phyloP scores from a whole-genome alignment of 2,113 vertebrate species.

The Phocoena sinus region DNA sequence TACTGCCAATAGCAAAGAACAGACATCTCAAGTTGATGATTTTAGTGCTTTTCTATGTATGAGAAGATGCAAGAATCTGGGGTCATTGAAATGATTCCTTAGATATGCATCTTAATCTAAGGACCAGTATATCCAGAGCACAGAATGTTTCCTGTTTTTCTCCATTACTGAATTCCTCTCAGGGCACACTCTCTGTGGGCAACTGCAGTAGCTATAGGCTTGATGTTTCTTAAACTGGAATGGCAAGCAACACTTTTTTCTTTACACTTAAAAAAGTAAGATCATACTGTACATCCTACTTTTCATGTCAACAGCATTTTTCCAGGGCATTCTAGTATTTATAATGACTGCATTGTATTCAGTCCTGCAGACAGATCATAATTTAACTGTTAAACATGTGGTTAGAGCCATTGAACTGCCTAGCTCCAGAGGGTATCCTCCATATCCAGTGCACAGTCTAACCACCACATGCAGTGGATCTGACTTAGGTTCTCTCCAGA shows the following conservation, averaged over 20 bases:
- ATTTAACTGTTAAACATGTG: not conserved
- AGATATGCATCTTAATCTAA: not conserved
- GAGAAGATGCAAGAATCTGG: not conserved
- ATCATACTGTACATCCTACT: not conserved
- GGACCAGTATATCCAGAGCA: not conserved
- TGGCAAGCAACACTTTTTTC: not conserved
- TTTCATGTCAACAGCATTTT: conserved; percentile 4
- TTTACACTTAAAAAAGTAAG: not conserved
- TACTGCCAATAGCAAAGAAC: not conserved
- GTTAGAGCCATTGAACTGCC: not conserved
- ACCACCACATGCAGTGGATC: not conserved
- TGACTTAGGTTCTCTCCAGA: not conserved
- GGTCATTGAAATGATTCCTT: not conserved
- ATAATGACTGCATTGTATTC: not conserved
- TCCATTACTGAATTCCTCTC: not conserved
- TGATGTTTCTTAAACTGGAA: not conserved
- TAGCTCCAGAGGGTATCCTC: not conserved
- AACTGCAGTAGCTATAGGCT: not conserved
- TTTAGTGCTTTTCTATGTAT: not conserved
- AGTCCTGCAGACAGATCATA: not conserved
- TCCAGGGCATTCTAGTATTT: not conserved
- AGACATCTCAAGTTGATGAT: not conserved
- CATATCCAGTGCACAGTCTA: not conserved
- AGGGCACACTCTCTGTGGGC: accelerated
- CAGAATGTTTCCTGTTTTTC: not conserved